phyloP scores from a whole-genome alignment of 2,888 invertebrate genomes.

The Romanomermis culicivorax region DNA sequence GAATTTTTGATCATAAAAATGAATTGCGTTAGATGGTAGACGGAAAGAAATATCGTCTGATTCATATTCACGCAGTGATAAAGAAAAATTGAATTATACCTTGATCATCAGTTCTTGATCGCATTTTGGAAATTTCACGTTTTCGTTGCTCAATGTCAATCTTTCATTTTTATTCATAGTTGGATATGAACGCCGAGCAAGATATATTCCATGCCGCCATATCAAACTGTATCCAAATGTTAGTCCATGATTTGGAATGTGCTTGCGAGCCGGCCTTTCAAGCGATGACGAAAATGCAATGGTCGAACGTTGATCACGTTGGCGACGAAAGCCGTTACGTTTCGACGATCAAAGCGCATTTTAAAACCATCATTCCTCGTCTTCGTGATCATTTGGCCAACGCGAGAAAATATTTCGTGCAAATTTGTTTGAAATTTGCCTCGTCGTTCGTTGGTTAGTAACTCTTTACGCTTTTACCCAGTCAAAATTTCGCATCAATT shows the following conservation, averaged over 20 bases:
- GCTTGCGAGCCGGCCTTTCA: conserved; percentile 78
- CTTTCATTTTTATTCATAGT: too few species aligned
- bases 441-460: conserved; percentile 76
- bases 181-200: conserved; percentile 22
- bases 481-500: too few species aligned
- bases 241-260: conserved; percentile 79
- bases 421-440: conserved; percentile 86
- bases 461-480: too few species aligned
- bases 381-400: conserved; percentile 67
- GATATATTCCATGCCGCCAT: conserved; percentile 34
- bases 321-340: conserved; percentile 93
- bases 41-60: too few species aligned
- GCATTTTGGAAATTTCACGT: too few species aligned
- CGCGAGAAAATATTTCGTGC: conserved; percentile 88
- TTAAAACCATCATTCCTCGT: conserved; percentile 65
- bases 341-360: conserved; percentile 60
- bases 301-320: conserved; percentile 75
- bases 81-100: too few species aligned
- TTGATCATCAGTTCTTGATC: too few species aligned
- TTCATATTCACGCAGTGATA: too few species aligned
- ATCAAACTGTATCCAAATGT: conserved; percentile 53
- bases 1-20: too few species aligned
- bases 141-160: too few species aligned
- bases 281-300: conserved; percentile 77
- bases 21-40: too few species aligned